Evolutionary conservation across 2,797 vertebrate species (phyloP), one percentile per base, ranked within the genome.

Genomic region (Melopsittacus undulatus): DNA sequence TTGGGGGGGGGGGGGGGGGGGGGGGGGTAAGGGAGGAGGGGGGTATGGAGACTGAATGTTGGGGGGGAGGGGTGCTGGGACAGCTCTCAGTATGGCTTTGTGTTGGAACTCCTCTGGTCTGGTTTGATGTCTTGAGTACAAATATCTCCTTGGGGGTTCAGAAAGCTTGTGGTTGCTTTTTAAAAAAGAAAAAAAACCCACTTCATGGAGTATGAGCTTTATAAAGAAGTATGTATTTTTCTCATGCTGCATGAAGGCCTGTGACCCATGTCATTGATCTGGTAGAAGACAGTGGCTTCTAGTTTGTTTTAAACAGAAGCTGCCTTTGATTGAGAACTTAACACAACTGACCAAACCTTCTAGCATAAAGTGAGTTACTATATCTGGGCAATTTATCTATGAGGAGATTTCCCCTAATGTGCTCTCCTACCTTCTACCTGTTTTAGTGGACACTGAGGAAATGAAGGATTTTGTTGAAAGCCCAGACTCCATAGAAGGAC

Each of bases 401-500:
- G 9, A 70, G n/a, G 74, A 56, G 29, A 6, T 22, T 85, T 74
- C 77, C 45, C 74, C 52, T 94, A 46, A 96, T 12, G 14, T 64
- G 20, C 16, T 91, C n/a, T 81, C 42, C 48, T 61, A 18, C 12
- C 5, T 23, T 90, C 40, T 86, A n/a, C 18, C 42, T 38, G 17
- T 90, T 95, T 22, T 24, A 80, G 87, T 75, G 97, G 98, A 95
- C 34, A 70, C 77, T 62, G 66, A 34, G 76, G 93, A 97, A 56
- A 92, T 74, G 90, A 95, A 95, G 90, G 90, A 77, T 64, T 76
- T 83, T 61, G 82, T 70, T 59, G 96, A 88, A 87, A 82, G 61
- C 57, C 59, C 94, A 48, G 98, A 95, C 83, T 93, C 81, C 16
- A 10, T 98, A 93, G 98, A 98, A 56, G 97, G 95, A 77, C 96